Percentiles rank a stretch among this genome's conserved stretches.
These are phyloP conservation scores for Psilopsiagon aymara DNA, from an alignment of 2,113 vertebrate genomes.

Conservation along the genomic window DNA sequence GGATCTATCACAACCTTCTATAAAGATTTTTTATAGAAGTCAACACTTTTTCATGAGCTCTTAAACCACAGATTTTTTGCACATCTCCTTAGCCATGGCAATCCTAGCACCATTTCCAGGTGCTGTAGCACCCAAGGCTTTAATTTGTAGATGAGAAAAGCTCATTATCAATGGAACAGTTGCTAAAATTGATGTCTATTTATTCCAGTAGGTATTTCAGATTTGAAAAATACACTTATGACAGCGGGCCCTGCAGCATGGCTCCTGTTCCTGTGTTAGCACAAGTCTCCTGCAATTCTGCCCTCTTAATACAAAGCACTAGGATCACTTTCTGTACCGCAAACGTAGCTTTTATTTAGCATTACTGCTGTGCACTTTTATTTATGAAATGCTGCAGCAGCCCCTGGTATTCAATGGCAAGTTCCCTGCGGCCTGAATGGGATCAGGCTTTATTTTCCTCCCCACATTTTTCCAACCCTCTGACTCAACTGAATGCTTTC, in stretches of 20 bases:
- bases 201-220: neutral
- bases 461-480: neutral
- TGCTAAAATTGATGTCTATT: neutral
- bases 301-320: neutral
- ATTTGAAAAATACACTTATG: neutral
- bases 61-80: neutral
- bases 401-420: neutral
- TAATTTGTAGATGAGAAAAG: neutral
- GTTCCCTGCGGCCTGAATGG: neutral
- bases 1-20: neutral
- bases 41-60: neutral
- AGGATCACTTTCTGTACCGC: neutral
- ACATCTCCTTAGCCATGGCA: neutral
- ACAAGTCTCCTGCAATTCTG: neutral
- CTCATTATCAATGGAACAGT: neutral
- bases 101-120: neutral
- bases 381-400: neutral
- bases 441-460: neutral
- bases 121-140: neutral
- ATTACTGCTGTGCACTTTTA: neutral
- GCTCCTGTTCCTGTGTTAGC: neutral
- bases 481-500: neutral
- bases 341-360: neutral
- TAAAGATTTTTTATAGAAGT: neutral
- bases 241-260: neutral